A percentile compares a stretch with the other conserved stretches of the same genome.
These are phyloP conservation scores for Caenorhabditis sp. DNA, from an alignment of 2,888 invertebrate genomes.

Conservation along the genomic window DNA sequence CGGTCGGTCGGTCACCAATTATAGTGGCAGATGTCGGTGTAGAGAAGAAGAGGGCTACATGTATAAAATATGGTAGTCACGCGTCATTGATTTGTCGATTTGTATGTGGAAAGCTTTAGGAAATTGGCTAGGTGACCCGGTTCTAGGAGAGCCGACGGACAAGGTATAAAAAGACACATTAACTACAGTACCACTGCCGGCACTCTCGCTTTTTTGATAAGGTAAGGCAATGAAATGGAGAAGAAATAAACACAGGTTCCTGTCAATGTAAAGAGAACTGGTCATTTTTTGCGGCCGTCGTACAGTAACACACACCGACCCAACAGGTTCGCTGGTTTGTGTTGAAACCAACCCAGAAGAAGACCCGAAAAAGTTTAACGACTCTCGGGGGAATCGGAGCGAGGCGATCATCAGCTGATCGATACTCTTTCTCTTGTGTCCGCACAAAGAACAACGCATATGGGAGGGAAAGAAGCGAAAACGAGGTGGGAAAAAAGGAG, in stretches of 20 bases:
- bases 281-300: slow-evolving; percentile 17
- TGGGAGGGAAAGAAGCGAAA: slow-evolving; percentile 30
- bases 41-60: slow-evolving; percentile 3
- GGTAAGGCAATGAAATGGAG: neutral
- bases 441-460: slow-evolving; percentile 16
- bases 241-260: slow-evolving; percentile 21
- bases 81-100: slow-evolving; percentile 46
- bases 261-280: slow-evolving; percentile 33
- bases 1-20: slow-evolving; percentile 55
- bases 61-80: slow-evolving; percentile 30
- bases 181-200: slow-evolving; percentile 17
- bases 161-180: neutral
- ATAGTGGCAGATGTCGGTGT: slow-evolving; percentile 57
- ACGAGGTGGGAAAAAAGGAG: slow-evolving; percentile 35
- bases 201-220: slow-evolving; percentile 23
- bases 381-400: slow-evolving; percentile 12
- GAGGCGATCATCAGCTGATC: slow-evolving; percentile 49
- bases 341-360: neutral
- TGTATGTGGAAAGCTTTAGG: slow-evolving; percentile 5
- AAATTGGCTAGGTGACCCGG: neutral
- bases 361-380: slow-evolving; percentile 25
- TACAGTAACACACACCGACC: slow-evolving; percentile 39
- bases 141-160: neutral
- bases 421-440: neutral
- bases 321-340: slow-evolving; percentile 31